phyloP scores from a whole-genome alignment of 1,140 invertebrate species.

The Cydia strobilella region DNA sequence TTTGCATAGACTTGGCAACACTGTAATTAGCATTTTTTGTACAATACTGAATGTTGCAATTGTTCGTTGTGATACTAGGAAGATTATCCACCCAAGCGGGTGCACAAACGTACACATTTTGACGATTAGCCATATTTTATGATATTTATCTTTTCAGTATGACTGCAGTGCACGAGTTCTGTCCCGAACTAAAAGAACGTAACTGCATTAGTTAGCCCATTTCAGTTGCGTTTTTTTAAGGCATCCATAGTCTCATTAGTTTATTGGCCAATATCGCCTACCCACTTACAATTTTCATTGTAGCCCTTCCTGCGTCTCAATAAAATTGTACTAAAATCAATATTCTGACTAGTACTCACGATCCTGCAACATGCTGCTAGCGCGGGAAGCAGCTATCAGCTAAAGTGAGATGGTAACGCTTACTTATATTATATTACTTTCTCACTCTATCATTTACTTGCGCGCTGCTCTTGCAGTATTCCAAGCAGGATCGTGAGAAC shows the following conservation, averaged over 20 bases:
- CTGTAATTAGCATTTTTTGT: conserved; percentile 40
- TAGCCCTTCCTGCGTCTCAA: background rate
- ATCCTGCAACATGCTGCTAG: too few species aligned
- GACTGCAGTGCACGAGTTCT: conserved; percentile 55
- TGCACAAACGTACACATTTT: conserved; percentile 69
- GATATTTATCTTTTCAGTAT: conserved; percentile 65
- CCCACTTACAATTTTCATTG: background rate
- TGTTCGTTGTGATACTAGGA: conserved; percentile 75
- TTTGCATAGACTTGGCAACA: background rate
- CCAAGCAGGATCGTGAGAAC: too few species aligned
- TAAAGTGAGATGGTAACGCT: too few species aligned
- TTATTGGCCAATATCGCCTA: background rate
- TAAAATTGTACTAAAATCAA: too few species aligned
- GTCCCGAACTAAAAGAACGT: background rate
- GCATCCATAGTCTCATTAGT: background rate
- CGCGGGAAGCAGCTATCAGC: too few species aligned
- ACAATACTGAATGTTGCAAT: conserved; percentile 63
- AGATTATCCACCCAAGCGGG: conserved; percentile 48
- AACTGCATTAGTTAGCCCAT: background rate
- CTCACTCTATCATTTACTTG: too few species aligned
- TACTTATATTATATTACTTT: too few species aligned
- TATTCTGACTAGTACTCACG: too few species aligned
- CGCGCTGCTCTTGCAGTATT: too few species aligned
- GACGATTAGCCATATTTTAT: conserved; percentile 75
- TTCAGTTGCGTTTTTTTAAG: conserved; percentile 6